phyloP scores from a whole-genome alignment of 2,797 vertebrate species.

The Emys orbicularis region DNA sequence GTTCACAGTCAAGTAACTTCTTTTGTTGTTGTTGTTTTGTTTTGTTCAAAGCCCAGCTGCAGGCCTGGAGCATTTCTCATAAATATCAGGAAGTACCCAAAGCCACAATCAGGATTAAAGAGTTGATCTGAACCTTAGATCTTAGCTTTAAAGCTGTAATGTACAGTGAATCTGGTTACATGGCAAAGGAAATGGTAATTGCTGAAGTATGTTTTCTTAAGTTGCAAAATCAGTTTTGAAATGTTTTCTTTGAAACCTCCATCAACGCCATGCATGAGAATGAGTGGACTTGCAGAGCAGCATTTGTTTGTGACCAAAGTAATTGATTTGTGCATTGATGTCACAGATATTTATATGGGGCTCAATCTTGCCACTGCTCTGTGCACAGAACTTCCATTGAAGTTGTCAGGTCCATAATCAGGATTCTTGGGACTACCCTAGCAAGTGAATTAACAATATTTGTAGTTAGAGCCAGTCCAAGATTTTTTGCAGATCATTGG shows the following conservation, averaged over 20 bases:
- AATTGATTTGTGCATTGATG: background rate
- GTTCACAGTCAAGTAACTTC: slow-evolving; percentile 61
- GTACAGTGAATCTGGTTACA: slow-evolving; percentile 71
- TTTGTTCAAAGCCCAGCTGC: slow-evolving; percentile 77
- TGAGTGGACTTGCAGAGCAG: background rate
- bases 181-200: slow-evolving; percentile 77
- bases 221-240: slow-evolving; percentile 65
- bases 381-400: background rate
- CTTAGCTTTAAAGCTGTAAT: slow-evolving; percentile 76
- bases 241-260: slow-evolving; percentile 51
- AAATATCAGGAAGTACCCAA: slow-evolving; percentile 80
- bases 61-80: slow-evolving; percentile 74
- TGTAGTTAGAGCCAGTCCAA: rapidly evolving
- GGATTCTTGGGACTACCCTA: background rate
- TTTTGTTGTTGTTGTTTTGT: slow-evolving; percentile 40
- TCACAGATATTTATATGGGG: rapidly evolving
- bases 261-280: background rate
- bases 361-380: rapidly evolving
- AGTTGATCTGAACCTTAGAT: slow-evolving; percentile 75
- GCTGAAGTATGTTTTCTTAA: slow-evolving; percentile 79
- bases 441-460: rapidly evolving
- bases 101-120: slow-evolving; percentile 80
- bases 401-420: background rate
- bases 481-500: rapidly evolving
- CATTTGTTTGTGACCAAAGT: rapidly evolving